Evolutionary conservation across 1,140 invertebrate species (phyloP), one percentile per base, ranked within the genome.

Genomic region (Platorchestia sp.): DNA sequence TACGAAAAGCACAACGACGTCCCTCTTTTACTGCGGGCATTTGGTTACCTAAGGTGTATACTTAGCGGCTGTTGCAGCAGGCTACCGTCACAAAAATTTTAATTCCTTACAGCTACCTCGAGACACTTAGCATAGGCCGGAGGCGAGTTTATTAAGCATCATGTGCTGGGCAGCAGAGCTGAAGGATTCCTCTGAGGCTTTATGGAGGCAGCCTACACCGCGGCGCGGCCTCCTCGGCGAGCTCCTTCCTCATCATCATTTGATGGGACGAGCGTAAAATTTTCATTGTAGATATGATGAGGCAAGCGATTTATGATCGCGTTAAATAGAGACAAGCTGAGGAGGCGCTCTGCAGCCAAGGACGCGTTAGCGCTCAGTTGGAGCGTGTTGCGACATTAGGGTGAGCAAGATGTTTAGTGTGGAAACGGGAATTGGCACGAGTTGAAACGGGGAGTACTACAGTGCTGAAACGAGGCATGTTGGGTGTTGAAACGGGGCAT

Each of bases 211-310:
- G n/a, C 41, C 89, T 7, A 91, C 91, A 47, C 41, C 44, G 91
- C 91, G 44, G 22, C 87, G 5, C 87, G 0, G 14, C 87, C 91
- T 47, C 44, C 45, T 44, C 91, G 44, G 40, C 45, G 91, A 93
- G 91, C 91, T 93, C 14, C 91, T n/a, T 47, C 91, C 45, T 93
- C 91, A 93, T 93, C 91, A 93, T 93, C 43, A 93, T 93, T 93
- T 45, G 91, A 93, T 93, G 91, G 91, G 91, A 93, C 91, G 91
- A 93, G 91, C 91, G 91, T 93, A 93, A 93, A 93, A 93, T 93
- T 93, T 93, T 93, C 91, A 93, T 93, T 93, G 91, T 93, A 93
- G 91, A 93, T 93, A 93, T 93, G 91, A 93, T 93, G 91, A 93
- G 45, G 91, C 91, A 42, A 40, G 43, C 43, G 91, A 93, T 93